Percentiles rank a stretch among this genome's conserved stretches.
phyloP scores from a whole-genome alignment of 35 echinoderm and acorn worm genomes.

The Antedon bifida region DNA sequence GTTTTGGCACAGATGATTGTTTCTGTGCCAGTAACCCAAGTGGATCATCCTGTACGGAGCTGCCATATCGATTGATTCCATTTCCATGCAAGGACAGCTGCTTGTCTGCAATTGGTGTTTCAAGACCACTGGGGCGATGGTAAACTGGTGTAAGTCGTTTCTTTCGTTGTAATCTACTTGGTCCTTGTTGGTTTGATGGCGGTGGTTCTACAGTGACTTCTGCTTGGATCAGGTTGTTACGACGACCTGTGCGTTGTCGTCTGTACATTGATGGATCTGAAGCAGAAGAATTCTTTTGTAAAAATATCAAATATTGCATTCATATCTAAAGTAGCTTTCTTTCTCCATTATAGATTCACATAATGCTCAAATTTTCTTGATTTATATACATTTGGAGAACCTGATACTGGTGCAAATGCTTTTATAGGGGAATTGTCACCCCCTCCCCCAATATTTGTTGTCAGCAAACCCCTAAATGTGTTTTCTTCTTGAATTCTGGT shows the following conservation, averaged over 20 bases:
- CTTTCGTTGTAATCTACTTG: neutral
- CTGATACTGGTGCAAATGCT: no score
- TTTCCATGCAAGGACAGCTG: neutral
- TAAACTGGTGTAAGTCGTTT: neutral
- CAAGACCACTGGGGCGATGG: neutral
- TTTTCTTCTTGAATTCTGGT: no score
- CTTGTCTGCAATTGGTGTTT: neutral
- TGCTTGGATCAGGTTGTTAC: neutral
- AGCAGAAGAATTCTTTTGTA: neutral
- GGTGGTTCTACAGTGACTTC: neutral
- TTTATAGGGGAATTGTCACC: no score
- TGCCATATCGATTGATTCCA: neutral
- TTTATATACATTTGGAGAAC: no score
- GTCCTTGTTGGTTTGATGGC: neutral
- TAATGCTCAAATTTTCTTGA: no score
- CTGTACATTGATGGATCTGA: neutral
- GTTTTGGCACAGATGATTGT: constrained; percentile 23
- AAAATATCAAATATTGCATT: no score
- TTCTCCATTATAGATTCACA: no score
- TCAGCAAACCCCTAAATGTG: no score
- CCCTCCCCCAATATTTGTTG: no score
- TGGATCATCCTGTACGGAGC: neutral
- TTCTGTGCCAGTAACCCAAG: neutral
- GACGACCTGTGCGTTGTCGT: neutral
- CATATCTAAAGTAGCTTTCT: no score